These are phyloP conservation scores for Euzetes globulus DNA, from an alignment of 2,888 invertebrate species.

Conservation along the genomic window DNA sequence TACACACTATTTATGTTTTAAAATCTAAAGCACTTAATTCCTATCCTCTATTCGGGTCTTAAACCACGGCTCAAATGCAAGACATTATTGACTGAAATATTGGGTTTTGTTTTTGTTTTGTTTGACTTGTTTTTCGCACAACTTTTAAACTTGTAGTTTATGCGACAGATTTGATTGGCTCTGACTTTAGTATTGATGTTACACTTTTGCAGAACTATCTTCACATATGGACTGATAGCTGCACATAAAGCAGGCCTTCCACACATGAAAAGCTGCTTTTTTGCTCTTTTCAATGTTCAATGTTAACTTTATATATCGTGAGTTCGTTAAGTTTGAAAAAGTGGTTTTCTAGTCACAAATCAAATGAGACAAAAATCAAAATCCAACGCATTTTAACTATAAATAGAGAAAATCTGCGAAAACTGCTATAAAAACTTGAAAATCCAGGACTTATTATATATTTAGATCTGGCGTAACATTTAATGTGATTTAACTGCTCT, in stretches of 20 bases:
- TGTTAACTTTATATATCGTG: background rate
- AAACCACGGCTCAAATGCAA: too few relatives aligned
- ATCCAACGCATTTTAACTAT: background rate
- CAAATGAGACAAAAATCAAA: background rate
- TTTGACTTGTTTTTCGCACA: too few relatives aligned
- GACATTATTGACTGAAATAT: too few relatives aligned
- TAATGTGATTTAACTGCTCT: too few relatives aligned
- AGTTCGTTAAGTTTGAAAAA: background rate
- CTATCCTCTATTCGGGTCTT: too few relatives aligned
- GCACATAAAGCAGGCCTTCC: background rate
- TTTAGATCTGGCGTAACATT: too few relatives aligned
- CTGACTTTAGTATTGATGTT: background rate
- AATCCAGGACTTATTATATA: background rate
- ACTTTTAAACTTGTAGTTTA: too few relatives aligned
- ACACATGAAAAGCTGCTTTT: too few relatives aligned
- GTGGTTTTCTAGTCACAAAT: background rate
- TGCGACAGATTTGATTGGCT: background rate
- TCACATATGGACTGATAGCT: background rate
- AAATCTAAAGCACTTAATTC: too few relatives aligned
- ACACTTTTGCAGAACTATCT: too few relatives aligned
- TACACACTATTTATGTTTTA: too few relatives aligned
- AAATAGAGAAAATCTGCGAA: background rate
- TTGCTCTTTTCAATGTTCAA: background rate
- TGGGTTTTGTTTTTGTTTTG: background rate
- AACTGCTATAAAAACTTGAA: background rate